phyloP scores from a whole-genome alignment of 2,113 vertebrate genomes.

The Takifugu flavidus region DNA sequence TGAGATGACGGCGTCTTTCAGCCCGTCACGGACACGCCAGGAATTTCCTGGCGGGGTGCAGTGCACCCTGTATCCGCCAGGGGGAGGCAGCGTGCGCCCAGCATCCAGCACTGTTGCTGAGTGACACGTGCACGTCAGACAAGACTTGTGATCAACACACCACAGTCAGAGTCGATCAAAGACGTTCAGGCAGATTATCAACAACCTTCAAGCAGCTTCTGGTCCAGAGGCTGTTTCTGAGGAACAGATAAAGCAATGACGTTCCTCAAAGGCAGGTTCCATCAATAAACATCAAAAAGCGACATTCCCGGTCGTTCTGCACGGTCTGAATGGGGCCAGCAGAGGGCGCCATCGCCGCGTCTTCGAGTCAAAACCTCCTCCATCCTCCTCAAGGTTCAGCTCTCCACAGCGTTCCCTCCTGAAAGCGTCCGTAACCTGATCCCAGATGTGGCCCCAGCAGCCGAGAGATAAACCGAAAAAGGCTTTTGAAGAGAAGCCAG shows the following conservation, averaged over 20 bases:
- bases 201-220: no score
- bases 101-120: not conserved
- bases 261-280: no score
- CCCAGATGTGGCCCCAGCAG: conserved; percentile 8
- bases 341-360: conserved; percentile 44
- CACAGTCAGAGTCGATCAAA: conserved; percentile 9
- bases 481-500: conserved; percentile 1
- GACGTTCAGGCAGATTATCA: no score
- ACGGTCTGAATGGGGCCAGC: conserved; percentile 18
- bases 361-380: not conserved
- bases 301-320: not conserved
- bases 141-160: conserved; percentile 28
- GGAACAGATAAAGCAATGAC: no score
- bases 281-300: no score
- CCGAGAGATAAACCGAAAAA: conserved; percentile 11
- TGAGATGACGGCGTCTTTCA: no score
- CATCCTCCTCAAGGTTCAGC: not conserved
- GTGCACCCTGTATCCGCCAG: no score
- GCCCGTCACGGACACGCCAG: no score
- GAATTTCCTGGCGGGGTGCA: no score
- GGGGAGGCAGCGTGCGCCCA: no score
- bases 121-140: conserved; percentile 15
- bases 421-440: not conserved
- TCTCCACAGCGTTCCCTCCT: not conserved
- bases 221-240: no score